Conservation (phyloP, 2,888 invertebrate species). For the Acanthosepion esculentum region DNA sequence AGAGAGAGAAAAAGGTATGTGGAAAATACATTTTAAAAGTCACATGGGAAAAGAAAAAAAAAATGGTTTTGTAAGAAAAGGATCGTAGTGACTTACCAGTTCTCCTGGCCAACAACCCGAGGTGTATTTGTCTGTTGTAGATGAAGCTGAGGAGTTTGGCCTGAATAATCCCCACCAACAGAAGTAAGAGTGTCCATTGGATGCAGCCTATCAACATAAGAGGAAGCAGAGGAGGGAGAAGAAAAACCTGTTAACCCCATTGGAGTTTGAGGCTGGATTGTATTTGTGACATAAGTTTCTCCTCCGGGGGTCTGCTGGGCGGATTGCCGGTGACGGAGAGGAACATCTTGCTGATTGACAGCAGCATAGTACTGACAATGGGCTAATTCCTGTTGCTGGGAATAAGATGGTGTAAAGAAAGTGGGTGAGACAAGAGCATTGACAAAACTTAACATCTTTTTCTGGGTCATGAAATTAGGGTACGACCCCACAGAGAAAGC, state of each 20-base stretch:
- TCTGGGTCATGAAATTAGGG: constrained; percentile 5
- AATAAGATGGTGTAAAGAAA: not conserved
- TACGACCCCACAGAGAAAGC: constrained; percentile 55
- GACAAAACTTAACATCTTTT: constrained; percentile 42
- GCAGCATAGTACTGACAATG: constrained; percentile 34
- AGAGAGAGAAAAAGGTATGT: too few species aligned
- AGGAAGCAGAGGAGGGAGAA: not conserved
- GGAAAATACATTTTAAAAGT: too few species aligned
- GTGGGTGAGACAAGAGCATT: constrained; percentile 39
- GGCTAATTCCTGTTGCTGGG: not conserved
- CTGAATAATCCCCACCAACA: not conserved
- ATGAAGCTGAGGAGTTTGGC: not conserved
- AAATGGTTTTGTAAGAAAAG: too few species aligned
- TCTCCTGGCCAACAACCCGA: not conserved
- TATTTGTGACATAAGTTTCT: constrained; percentile 17
- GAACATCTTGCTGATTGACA: not conserved
- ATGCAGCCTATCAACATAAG: constrained; percentile 38
- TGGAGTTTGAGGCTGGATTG: not conserved
- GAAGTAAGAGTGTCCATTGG: not conserved
- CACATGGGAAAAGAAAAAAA: too few species aligned
- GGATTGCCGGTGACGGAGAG: not conserved
- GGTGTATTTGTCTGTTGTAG: not conserved
- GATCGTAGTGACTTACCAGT: not conserved
- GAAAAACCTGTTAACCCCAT: not conserved
- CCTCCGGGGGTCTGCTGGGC: constrained; percentile 8